These are phyloP conservation scores for Hucho hucho DNA, from an alignment of 2,113 vertebrate species.

Conservation along the genomic window DNA sequence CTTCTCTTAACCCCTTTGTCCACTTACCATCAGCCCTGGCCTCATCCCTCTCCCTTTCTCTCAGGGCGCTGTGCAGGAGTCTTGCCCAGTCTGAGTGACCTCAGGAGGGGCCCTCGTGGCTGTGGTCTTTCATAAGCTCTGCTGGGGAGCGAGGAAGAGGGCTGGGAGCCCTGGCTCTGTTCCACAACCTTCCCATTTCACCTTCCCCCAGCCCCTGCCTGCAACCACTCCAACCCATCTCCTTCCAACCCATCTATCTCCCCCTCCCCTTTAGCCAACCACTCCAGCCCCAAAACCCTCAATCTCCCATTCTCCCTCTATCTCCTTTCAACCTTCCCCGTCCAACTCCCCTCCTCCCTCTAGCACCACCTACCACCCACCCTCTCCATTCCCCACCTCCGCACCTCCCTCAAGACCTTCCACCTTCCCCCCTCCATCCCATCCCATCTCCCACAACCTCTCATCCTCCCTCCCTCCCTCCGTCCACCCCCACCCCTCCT, in stretches of 20 bases:
- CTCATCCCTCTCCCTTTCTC: constrained; percentile 24
- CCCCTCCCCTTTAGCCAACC: not conserved
- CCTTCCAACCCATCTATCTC: not conserved
- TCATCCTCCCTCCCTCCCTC: constrained; percentile 10
- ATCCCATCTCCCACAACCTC: constrained; percentile 8
- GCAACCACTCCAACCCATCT: not conserved
- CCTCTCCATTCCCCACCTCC: not conserved
- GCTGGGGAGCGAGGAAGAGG: constrained; percentile 66
- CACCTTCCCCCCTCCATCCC: not conserved
- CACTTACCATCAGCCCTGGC: constrained; percentile 52
- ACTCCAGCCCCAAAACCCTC: not conserved
- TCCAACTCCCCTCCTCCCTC: constrained; percentile 10
- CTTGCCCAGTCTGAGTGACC: constrained; percentile 42
- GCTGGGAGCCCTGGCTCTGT: constrained; percentile 64
- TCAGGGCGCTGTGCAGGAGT: constrained; percentile 47
- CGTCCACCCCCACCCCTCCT: constrained; percentile 1
- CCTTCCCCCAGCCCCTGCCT: not conserved
- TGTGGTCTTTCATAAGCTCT: constrained; percentile 67
- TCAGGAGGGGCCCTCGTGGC: constrained; percentile 37
- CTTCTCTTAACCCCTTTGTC: constrained; percentile 22
- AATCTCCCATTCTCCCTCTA: not conserved
- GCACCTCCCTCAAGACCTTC: constrained; percentile 13
- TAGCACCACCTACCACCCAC: not conserved
- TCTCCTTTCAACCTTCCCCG: not conserved
- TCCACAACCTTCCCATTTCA: not conserved